Percentiles rank a stretch among this genome's conserved stretches.
Conservation (phyloP, 2,113 vertebrate species). For the Donacobius atricapilla region DNA sequence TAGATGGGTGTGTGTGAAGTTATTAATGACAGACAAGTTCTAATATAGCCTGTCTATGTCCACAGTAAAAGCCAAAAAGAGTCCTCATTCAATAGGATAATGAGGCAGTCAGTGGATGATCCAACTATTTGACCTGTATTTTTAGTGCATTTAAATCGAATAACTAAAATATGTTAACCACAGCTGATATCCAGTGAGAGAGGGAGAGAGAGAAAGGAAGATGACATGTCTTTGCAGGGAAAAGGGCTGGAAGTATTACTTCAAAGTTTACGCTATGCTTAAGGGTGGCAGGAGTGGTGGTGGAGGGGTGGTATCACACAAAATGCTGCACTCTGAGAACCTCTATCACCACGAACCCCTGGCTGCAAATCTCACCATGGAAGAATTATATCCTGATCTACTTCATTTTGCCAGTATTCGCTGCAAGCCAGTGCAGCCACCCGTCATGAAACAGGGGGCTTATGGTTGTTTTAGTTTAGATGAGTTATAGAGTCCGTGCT, state of each 20-base stretch:
- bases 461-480: neutral
- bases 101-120: slow-evolving; percentile 43
- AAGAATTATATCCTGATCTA: neutral
- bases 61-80: slow-evolving; percentile 34
- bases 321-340: neutral
- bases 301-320: neutral
- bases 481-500: neutral
- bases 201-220: neutral
- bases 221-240: neutral
- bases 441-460: neutral
- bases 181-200: neutral
- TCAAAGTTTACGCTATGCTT: neutral
- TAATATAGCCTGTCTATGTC: slow-evolving; percentile 16
- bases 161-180: slow-evolving; percentile 28
- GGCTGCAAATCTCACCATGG: neutral
- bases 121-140: slow-evolving; percentile 45
- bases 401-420: neutral
- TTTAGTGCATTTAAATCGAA: slow-evolving; percentile 49
- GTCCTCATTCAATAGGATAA: slow-evolving; percentile 41
- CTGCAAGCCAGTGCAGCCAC: neutral
- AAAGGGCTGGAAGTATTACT: neutral
- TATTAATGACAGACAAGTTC: slow-evolving; percentile 39
- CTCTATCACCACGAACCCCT: neutral
- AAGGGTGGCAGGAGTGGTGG: neutral
- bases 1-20: neutral